Evolutionary conservation across 1,140 invertebrate genomes (phyloP), one percentile per base, ranked within the genome.

Genomic region (Orius insidiosus): DNA sequence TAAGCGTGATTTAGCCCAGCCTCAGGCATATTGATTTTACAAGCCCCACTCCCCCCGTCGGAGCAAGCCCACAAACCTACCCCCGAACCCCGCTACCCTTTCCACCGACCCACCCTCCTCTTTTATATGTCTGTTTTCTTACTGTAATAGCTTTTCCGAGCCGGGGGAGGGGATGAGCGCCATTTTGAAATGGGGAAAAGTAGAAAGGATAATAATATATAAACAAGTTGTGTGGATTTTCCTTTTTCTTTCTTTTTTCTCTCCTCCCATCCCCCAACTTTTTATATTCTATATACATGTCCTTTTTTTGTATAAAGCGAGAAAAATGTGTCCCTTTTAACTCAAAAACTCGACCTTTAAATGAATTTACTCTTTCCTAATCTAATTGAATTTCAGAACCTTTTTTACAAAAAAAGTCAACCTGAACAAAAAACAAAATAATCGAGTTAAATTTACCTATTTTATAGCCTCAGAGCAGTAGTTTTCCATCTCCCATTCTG

Each of bases 71-170:
- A 43, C 41, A 43, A 43, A 43, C 41, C 41, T 38, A 31, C 32
- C 46, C 18, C 36, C 15, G 10, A 11, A 3, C 37, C 35, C 18
- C 46, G 24, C 46, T n/a, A 24, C 24, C 24, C 24, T 7, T 24
- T 7, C 3, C 24, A 3, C 24, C 7, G 7, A 24, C 24, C 24
- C 24, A 24, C 24, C 24, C 24, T 24, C 35, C 45, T 36, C 46
- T 47, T 47, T 47, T 47, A 47, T 47, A 47, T 47, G 46, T 47
- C 46, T 47, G 46, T 47, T 47, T 47, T 47, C 46, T 47, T 47
- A 47, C 46, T 47, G 46, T 47, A 47, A 47, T 47, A 47, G 46
- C 46, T 47, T 47, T 47, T 47, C 46, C 35, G 46, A 40, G 14
- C 9, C 35, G 24, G 24, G 41, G 41, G 41, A 30, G 16, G 41